Percentiles rank a stretch among this genome's conserved stretches.
phyloP scores from a whole-genome alignment of 2,797 vertebrate species.

The Lindbergichthys nudifrons region DNA sequence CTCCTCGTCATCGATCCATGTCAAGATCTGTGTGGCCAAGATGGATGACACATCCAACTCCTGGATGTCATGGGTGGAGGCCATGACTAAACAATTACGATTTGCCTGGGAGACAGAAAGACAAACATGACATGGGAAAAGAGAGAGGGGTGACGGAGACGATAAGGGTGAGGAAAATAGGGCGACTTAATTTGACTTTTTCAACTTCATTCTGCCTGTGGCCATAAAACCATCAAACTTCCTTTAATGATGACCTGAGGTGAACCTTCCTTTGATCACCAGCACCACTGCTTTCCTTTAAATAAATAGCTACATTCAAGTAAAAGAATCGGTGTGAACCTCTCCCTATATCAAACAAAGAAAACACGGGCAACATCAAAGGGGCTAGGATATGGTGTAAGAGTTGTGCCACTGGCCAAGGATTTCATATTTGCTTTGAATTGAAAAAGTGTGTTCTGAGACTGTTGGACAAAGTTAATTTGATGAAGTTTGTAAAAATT shows the following conservation, averaged over 20 bases:
- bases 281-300: conserved; percentile 5
- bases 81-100: conserved; percentile 97
- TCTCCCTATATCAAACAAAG: conserved; percentile 28
- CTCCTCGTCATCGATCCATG: conserved; percentile 98
- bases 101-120: conserved; percentile 89
- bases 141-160: not conserved
- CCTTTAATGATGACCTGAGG: conserved; percentile 14
- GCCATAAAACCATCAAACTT: conserved; percentile 15
- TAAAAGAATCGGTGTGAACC: conserved; percentile 10
- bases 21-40: conserved; percentile 94
- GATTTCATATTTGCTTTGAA: conserved; percentile 2
- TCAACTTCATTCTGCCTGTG: conserved; percentile 10
- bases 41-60: conserved; percentile 98
- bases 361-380: conserved; percentile 36
- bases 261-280: conserved; percentile 22
- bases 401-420: conserved; percentile 17
- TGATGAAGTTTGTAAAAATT: not conserved
- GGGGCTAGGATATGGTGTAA: not conserved
- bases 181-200: conserved; percentile 3
- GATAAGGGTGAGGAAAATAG: conserved; percentile 13
- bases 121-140: conserved; percentile 11
- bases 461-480: conserved; percentile 4
- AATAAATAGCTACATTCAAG: conserved; percentile 26
- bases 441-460: not conserved
- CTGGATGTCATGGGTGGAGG: conserved; percentile 98